Percentiles rank a stretch among this genome's conserved stretches.
Evolutionary conservation across 1,140 invertebrate genomes (phyloP).

Genomic region (Penaeus japonicus): DNA sequence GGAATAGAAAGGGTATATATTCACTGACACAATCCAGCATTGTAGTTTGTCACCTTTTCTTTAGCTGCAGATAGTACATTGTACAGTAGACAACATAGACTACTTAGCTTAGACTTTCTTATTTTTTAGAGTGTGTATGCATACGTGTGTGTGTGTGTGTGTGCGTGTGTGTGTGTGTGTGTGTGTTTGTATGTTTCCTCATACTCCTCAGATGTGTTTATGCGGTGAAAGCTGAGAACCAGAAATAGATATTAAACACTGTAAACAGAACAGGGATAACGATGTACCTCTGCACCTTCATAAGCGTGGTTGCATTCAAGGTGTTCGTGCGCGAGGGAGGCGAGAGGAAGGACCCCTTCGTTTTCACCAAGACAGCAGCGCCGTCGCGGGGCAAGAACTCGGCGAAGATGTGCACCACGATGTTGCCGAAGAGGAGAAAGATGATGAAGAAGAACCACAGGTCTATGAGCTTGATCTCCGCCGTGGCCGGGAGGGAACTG

Average conservation of each 20-base stretch:
- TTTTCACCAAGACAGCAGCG: background rate
- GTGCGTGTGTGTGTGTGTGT: no score
- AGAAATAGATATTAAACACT: background rate
- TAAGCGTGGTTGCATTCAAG: background rate
- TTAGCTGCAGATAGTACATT: no score
- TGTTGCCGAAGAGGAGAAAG: slow-evolving; percentile 36
- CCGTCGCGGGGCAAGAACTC: background rate
- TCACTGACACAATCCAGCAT: background rate
- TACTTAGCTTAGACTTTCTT: no score
- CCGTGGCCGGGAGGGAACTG: slow-evolving; percentile 11
- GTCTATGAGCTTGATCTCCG: slow-evolving; percentile 44
- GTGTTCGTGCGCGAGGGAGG: background rate
- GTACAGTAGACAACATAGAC: no score
- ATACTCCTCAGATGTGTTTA: no score
- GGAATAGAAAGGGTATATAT: no score
- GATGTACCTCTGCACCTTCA: background rate
- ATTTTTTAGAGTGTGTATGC: no score
- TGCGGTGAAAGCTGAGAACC: background rate
- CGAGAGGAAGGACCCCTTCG: background rate
- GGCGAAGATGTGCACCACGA: slow-evolving; percentile 24
- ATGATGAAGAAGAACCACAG: slow-evolving; percentile 50
- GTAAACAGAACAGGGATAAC: background rate
- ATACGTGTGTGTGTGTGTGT: no score
- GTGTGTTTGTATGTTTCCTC: no score
- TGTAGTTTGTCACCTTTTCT: no score